These are phyloP conservation scores for Drosophila sp. DNA, from an alignment of 1,140 invertebrate genomes.

Conservation along the genomic window DNA sequence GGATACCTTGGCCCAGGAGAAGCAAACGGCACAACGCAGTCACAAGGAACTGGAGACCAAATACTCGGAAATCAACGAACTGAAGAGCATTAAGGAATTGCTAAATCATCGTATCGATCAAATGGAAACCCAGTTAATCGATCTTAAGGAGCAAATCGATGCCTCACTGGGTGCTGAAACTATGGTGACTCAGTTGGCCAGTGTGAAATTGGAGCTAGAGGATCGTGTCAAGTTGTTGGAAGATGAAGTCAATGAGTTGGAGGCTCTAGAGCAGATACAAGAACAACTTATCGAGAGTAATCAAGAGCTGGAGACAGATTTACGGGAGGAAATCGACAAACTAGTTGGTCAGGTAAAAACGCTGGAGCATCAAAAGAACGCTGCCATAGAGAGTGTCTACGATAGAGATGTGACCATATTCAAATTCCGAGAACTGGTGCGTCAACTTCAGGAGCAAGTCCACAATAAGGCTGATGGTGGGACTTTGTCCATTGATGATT, in stretches of 20 bases:
- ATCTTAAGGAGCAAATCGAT: slow-evolving; percentile 89
- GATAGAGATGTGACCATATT: slow-evolving; percentile 96
- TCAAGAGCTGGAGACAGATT: slow-evolving; percentile 94
- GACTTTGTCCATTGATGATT: slow-evolving; percentile 70
- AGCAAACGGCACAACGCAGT: slow-evolving; percentile 93
- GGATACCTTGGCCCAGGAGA: slow-evolving; percentile 96
- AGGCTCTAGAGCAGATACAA: slow-evolving; percentile 91
- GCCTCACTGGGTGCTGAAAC: slow-evolving; percentile 98
- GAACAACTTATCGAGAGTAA: slow-evolving; percentile 91
- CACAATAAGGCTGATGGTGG: slow-evolving; percentile 63
- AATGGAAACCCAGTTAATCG: slow-evolving; percentile 93
- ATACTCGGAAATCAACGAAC: slow-evolving; percentile 91
- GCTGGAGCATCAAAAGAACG: slow-evolving; percentile 90
- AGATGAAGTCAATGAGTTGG: slow-evolving; percentile 94
- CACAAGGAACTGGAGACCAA: slow-evolving; percentile 95
- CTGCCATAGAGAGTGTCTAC: slow-evolving; percentile 94
- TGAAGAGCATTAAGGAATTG: slow-evolving; percentile 93
- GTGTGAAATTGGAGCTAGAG: slow-evolving; percentile 95
- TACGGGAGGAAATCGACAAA: slow-evolving; percentile 96
- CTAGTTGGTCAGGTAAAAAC: slow-evolving; percentile 90
- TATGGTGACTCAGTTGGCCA: slow-evolving; percentile 97
- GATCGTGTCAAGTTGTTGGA: slow-evolving; percentile 93
- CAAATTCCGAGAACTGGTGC: slow-evolving; percentile 97
- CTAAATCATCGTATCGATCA: slow-evolving; percentile 89
- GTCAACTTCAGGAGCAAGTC: slow-evolving; percentile 90